These are phyloP conservation scores for Stegodyphus dumicola DNA, from an alignment of 1,140 invertebrate genomes.

Conservation along the genomic window DNA sequence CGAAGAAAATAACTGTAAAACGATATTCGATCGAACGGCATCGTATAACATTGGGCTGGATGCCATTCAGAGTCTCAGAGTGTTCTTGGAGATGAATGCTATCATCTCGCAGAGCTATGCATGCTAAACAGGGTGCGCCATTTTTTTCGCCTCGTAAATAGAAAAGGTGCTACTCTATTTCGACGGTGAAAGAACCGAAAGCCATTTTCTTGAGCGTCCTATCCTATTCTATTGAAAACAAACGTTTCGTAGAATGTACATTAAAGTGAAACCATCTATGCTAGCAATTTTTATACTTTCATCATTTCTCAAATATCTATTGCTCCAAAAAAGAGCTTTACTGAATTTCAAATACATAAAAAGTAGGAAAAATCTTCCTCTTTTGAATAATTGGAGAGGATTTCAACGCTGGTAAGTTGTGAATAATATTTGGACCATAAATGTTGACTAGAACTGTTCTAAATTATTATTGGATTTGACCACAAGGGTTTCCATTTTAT, in stretches of 20 bases:
- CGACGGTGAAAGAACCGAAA: background rate
- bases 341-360: too few relatives aligned
- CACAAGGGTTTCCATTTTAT: too few relatives aligned
- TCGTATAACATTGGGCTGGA: slow-evolving; percentile 47
- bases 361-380: too few relatives aligned
- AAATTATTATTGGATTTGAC: too few relatives aligned
- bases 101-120: slow-evolving; percentile 46
- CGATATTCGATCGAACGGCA: slow-evolving; percentile 57
- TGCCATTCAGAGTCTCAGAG: slow-evolving; percentile 13
- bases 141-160: slow-evolving; percentile 20
- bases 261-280: background rate
- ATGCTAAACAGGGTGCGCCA: slow-evolving; percentile 51
- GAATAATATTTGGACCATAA: too few relatives aligned
- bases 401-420: too few relatives aligned
- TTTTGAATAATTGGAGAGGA: too few relatives aligned
- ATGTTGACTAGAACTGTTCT: too few relatives aligned
- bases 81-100: slow-evolving; percentile 44
- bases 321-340: too few relatives aligned
- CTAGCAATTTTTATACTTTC: too few relatives aligned
- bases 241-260: slow-evolving; percentile 16
- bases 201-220: slow-evolving; percentile 37
- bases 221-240: slow-evolving; percentile 50
- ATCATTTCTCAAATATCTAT: too few relatives aligned
- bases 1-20: slow-evolving; percentile 58
- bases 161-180: slow-evolving; percentile 41